These are phyloP conservation scores for Lasioglossum zephyrum DNA, from an alignment of 2,888 invertebrate genomes.

Conservation along the genomic window DNA sequence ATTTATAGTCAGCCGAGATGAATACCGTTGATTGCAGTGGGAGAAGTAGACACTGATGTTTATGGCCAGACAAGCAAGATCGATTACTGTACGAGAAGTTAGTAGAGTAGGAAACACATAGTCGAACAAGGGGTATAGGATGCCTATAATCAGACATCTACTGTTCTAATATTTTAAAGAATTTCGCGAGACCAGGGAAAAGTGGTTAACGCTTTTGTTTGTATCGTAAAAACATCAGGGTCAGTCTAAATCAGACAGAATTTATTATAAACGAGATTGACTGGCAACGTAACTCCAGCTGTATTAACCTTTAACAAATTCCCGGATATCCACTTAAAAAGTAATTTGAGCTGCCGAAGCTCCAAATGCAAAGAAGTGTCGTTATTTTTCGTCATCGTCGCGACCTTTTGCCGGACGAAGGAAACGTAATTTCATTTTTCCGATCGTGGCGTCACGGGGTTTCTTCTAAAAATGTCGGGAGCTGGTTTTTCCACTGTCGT, in stretches of 20 bases:
- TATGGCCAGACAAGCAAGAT: not conserved
- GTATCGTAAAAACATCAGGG: not conserved
- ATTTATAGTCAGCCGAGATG: not conserved
- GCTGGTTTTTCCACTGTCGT: not conserved
- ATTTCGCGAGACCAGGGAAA: not conserved
- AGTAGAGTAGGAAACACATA: not conserved
- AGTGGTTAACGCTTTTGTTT: not conserved
- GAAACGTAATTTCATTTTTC: slow-evolving; percentile 27
- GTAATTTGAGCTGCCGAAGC: not conserved
- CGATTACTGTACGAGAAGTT: not conserved
- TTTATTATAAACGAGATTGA: not conserved
- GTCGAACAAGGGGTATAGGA: not conserved
- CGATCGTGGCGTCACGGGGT: slow-evolving; percentile 8
- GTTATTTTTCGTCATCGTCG: slow-evolving; percentile 1
- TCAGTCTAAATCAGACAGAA: not conserved
- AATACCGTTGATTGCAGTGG: not conserved
- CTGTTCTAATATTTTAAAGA: not conserved
- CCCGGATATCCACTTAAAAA: not conserved
- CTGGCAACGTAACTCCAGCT: not conserved
- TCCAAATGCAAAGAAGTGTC: not conserved
- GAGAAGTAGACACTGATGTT: not conserved
- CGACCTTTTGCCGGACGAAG: not conserved
- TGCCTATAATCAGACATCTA: not conserved
- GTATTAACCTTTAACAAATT: not conserved
- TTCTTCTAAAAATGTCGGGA: slow-evolving; percentile 6